phyloP scores from a whole-genome alignment of 1,140 invertebrate genomes.

The Drosophila orosa region DNA sequence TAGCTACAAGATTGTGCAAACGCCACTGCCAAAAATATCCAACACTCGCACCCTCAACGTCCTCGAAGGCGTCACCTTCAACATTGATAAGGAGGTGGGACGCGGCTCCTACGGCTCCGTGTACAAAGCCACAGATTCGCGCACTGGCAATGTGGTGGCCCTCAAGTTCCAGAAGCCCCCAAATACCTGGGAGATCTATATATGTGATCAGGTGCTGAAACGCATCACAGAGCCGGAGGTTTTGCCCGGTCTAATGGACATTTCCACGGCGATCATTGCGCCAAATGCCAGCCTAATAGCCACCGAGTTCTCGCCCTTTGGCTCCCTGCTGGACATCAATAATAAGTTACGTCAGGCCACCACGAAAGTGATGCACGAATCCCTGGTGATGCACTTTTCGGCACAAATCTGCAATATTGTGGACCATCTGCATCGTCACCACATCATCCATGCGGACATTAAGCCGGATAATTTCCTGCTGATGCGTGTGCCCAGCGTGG shows the following conservation, averaged over 20 bases:
- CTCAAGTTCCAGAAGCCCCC: constrained; percentile 92
- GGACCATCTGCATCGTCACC: constrained; percentile 93
- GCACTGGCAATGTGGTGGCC: constrained; percentile 87
- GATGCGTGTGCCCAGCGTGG: constrained; percentile 85
- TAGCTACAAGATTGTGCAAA: constrained; percentile 80
- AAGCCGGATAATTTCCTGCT: constrained; percentile 99
- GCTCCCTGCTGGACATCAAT: constrained; percentile 91
- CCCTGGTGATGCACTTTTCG: constrained; percentile 92
- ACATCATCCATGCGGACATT: constrained; percentile 98
- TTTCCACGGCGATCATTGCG: constrained; percentile 88
- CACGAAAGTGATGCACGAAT: constrained; percentile 89
- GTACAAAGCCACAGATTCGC: constrained; percentile 85
- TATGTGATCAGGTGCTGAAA: constrained; percentile 87
- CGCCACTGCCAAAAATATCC: constrained; percentile 84
- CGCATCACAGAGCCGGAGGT: constrained; percentile 65
- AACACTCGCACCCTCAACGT: constrained; percentile 85
- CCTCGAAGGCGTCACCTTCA: constrained; percentile 86
- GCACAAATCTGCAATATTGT: constrained; percentile 96
- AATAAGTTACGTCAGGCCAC: constrained; percentile 89
- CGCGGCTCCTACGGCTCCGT: constrained; percentile 91
- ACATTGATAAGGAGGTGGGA: constrained; percentile 90
- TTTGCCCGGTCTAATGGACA: constrained; percentile 88
- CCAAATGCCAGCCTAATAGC: constrained; percentile 92
- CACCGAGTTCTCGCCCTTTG: constrained; percentile 91
- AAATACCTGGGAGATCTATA: constrained; percentile 93